Evolutionary conservation across 2,888 invertebrate genomes (phyloP).

Genomic region (Spodoptera picta): DNA sequence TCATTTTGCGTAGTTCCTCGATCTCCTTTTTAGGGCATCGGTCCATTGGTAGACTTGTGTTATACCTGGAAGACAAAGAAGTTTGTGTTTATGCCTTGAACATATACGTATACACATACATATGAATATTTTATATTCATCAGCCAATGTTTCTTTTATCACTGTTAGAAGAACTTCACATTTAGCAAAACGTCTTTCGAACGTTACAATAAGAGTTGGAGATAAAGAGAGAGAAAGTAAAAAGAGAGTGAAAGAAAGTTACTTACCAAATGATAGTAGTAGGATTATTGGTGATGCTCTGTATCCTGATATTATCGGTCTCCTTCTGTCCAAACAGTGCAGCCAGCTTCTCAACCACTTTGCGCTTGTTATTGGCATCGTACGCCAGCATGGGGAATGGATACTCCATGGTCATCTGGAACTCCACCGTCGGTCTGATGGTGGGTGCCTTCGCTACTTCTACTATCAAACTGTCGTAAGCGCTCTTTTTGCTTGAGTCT

Average conservation of each 20-base stretch:
- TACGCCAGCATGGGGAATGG: slow-evolving; percentile 91
- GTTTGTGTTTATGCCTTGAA: no score
- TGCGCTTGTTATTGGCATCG: slow-evolving; percentile 92
- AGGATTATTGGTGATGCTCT: slow-evolving; percentile 90
- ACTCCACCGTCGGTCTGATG: slow-evolving; percentile 92
- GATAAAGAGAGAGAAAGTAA: no score
- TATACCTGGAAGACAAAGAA: slow-evolving; percentile 86
- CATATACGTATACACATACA: no score
- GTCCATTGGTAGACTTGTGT: slow-evolving; percentile 92
- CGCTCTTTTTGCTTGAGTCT: slow-evolving; percentile 92
- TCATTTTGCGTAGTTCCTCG: slow-evolving; percentile 91
- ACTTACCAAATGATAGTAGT: slow-evolving; percentile 91
- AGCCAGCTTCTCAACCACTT: slow-evolving; percentile 94
- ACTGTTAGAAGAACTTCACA: no score
- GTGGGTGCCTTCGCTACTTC: slow-evolving; percentile 91
- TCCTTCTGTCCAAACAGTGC: slow-evolving; percentile 93
- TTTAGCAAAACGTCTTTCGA: no score
- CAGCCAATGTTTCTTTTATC: no score
- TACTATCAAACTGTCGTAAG: slow-evolving; percentile 94
- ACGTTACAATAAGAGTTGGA: no score
- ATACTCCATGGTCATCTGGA: slow-evolving; percentile 93
- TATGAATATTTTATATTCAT: no score
- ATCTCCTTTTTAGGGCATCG: slow-evolving; percentile 94
- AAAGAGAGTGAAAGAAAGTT: background rate
- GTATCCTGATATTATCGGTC: slow-evolving; percentile 92